Percentiles rank a stretch among this genome's conserved stretches.
Conservation (phyloP, 1,140 invertebrate species). For the Trichonephila clavata region DNA sequence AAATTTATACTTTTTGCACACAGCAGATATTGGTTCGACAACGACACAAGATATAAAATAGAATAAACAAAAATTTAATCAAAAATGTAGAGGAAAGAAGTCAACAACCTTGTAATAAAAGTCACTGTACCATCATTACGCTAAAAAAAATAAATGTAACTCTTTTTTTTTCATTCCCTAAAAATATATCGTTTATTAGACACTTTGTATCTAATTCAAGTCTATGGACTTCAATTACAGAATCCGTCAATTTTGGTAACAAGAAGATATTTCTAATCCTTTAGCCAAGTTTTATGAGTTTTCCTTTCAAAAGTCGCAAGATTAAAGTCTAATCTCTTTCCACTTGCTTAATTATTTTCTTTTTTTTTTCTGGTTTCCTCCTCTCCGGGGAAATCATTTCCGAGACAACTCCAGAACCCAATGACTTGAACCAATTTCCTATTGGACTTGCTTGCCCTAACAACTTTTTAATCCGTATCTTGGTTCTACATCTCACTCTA, state of each 20-base stretch:
- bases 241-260: not conserved
- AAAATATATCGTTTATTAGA: too few species aligned
- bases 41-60: too few species aligned
- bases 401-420: conserved; percentile 46
- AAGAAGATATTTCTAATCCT: conserved; percentile 15
- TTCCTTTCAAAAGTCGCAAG: conserved; percentile 44
- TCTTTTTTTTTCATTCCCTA: too few species aligned
- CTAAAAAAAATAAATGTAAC: too few species aligned
- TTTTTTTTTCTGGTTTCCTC: not conserved
- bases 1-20: too few species aligned
- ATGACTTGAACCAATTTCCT: conserved; percentile 63
- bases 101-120: too few species aligned
- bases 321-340: conserved; percentile 51
- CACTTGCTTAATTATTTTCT: conserved; percentile 59
- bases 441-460: conserved; percentile 32
- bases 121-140: too few species aligned
- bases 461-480: conserved; percentile 51
- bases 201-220: not conserved
- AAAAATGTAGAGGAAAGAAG: too few species aligned
- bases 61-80: too few species aligned
- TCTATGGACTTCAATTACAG: not conserved
- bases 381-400: conserved; percentile 48
- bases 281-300: conserved; percentile 22
- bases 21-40: too few species aligned
- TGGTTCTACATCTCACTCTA: conserved; percentile 1